Evolutionary conservation across 2,888 invertebrate species (phyloP).

Genomic region (Lochmaea capreae): DNA sequence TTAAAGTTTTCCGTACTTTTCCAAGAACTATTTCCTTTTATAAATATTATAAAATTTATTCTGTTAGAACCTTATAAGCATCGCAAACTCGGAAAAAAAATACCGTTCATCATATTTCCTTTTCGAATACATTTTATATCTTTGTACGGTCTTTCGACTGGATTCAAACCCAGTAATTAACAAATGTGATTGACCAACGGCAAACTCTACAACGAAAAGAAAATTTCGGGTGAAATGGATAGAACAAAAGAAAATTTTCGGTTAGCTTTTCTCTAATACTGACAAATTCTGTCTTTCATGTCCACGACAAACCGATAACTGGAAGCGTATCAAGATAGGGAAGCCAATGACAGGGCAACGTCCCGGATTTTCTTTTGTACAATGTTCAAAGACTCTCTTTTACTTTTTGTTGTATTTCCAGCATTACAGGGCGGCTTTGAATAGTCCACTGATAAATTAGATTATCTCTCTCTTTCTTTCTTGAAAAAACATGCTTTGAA

Average conservation of each 20-base stretch:
- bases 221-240: not conserved
- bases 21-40: too few relatives aligned
- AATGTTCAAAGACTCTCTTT: constrained; percentile 7
- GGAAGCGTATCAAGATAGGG: constrained; percentile 10
- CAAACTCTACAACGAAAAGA: constrained; percentile 1
- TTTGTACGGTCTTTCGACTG: not conserved
- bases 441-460: not conserved
- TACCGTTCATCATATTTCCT: not conserved
- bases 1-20: too few relatives aligned
- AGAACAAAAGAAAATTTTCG: constrained; percentile 16
- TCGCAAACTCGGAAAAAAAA: too few relatives aligned
- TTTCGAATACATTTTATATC: not conserved
- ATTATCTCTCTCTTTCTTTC: not conserved
- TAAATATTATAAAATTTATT: too few relatives aligned
- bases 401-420: constrained; percentile 6
- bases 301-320: constrained; percentile 18
- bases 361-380: constrained; percentile 6
- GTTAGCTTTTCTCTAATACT: constrained; percentile 5
- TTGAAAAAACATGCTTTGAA: not conserved
- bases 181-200: constrained; percentile 1
- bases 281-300: constrained; percentile 17
- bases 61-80: too few relatives aligned
- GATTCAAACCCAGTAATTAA: constrained; percentile 3
- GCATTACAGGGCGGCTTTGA: constrained; percentile 4
- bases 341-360: constrained; percentile 14